phyloP scores from a whole-genome alignment of 1,140 invertebrate genomes.

The Drosophila lowei region DNA sequence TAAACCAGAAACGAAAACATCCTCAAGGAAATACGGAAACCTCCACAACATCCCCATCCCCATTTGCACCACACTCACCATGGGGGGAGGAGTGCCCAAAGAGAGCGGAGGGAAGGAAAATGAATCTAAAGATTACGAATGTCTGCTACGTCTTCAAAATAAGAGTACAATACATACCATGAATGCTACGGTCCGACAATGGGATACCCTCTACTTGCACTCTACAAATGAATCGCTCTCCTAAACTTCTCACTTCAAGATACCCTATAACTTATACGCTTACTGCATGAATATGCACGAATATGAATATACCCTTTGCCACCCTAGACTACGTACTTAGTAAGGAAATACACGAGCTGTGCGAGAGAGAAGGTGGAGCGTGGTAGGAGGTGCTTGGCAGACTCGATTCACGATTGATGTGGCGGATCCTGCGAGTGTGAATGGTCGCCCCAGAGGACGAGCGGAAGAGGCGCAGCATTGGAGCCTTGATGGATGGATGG shows the following conservation, averaged over 20 bases:
- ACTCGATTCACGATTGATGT: slow-evolving; percentile 65
- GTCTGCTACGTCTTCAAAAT: slow-evolving; percentile 53
- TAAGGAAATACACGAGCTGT: too few relatives aligned
- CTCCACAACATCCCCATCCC: too few relatives aligned
- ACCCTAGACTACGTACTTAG: too few relatives aligned
- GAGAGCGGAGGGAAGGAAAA: slow-evolving; percentile 11
- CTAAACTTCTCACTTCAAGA: too few relatives aligned
- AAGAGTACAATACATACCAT: slow-evolving; percentile 34
- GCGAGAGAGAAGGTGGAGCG: background rate
- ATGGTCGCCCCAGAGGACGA: slow-evolving; percentile 4
- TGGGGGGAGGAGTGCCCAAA: background rate
- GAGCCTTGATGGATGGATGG: slow-evolving; percentile 55
- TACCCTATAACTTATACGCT: too few relatives aligned
- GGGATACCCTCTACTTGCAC: too few relatives aligned
- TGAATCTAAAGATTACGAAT: slow-evolving; percentile 68
- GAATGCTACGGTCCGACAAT: too few relatives aligned
- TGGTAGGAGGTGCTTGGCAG: slow-evolving; percentile 1
- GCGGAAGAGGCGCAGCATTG: slow-evolving; percentile 13
- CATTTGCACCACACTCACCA: slow-evolving; percentile 15
- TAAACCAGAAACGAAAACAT: too few relatives aligned
- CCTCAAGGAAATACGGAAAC: too few relatives aligned
- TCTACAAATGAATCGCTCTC: too few relatives aligned
- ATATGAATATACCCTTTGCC: too few relatives aligned
- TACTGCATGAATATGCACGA: too few relatives aligned
- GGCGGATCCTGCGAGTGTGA: slow-evolving; percentile 23